These are phyloP conservation scores for Clamator glandarius DNA, from an alignment of 2,797 vertebrate genomes.

Conservation along the genomic window DNA sequence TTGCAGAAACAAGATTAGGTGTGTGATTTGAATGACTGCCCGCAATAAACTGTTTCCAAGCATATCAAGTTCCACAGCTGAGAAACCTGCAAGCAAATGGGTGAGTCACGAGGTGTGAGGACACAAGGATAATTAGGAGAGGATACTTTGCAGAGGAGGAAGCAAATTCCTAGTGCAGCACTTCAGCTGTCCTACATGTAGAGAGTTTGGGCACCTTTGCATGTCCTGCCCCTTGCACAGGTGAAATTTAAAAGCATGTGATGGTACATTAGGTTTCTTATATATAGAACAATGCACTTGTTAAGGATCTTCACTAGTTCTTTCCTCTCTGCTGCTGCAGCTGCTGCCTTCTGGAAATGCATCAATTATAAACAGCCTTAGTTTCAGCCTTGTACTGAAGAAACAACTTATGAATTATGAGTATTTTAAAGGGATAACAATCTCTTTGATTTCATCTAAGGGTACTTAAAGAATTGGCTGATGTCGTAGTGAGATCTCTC, in stretches of 20 bases:
- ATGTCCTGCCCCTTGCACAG: background rate
- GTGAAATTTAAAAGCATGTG: background rate
- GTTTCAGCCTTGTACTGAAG: no score
- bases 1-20: background rate
- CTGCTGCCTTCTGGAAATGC: background rate
- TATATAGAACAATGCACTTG: background rate
- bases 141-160: background rate
- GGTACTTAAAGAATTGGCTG: no score
- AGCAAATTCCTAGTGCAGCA: rapidly evolving
- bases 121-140: background rate
- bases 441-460: background rate
- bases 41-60: background rate
- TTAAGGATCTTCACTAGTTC: background rate
- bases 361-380: background rate
- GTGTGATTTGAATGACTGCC: background rate
- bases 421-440: background rate
- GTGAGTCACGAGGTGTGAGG: background rate
- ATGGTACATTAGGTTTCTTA: background rate
- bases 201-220: background rate
- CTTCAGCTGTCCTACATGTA: background rate
- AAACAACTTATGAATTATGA: background rate
- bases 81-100: background rate
- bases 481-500: no score
- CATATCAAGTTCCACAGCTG: background rate
- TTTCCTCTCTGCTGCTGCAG: background rate